Evolutionary conservation across 2,797 vertebrate species (phyloP).

Genomic region (Eulemur mongoz): DNA sequence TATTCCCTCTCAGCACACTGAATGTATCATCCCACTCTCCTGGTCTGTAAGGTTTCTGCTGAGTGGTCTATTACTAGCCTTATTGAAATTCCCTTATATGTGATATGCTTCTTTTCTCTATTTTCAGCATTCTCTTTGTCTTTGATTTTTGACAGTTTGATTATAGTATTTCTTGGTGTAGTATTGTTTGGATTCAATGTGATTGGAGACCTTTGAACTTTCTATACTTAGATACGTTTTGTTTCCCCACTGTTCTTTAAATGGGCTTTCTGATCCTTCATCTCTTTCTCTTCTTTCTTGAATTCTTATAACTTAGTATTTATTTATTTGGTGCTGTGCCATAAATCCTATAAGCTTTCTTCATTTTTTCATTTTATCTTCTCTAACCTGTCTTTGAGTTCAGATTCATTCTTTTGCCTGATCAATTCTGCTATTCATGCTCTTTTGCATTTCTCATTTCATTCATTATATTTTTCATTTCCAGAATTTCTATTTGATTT

Average conservation of each 20-base stretch:
- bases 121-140: background rate
- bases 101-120: background rate
- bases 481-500: background rate
- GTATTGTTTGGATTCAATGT: background rate
- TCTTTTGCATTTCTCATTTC: background rate
- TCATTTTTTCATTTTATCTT: background rate
- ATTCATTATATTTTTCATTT: background rate
- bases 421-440: background rate
- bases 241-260: background rate
- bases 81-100: background rate
- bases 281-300: background rate
- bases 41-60: background rate
- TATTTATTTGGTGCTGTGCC: background rate
- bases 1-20: background rate
- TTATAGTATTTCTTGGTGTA: background rate
- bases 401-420: background rate
- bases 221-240: background rate
- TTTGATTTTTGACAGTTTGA: background rate
- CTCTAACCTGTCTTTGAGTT: background rate
- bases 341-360: background rate
- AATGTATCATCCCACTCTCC: background rate
- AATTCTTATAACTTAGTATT: background rate
- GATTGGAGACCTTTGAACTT: background rate
- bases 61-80: too few species aligned
- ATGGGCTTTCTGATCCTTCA: background rate